Evolutionary conservation across 2,888 invertebrate species (phyloP), one percentile per base, ranked within the genome.

Genomic region (Euphydryas editha): DNA sequence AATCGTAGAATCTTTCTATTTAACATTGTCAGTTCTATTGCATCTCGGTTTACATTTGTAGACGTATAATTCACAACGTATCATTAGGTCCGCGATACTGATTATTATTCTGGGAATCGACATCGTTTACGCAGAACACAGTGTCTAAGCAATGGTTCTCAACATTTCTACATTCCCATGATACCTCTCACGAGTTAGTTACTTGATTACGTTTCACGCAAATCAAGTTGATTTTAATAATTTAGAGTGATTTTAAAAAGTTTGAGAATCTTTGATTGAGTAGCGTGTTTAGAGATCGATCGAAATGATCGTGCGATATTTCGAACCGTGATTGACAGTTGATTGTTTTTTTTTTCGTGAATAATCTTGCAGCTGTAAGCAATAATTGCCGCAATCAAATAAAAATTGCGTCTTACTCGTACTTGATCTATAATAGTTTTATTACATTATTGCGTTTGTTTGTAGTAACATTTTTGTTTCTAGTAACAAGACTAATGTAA

Each of bases 281-380:
- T 56, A 57, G 61, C 68, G 63, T 72, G 68, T 69, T 69, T 24
- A 61, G 63, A 46, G 62, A 61, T 81, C 70, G 76, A 75, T 77
- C 74, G 76, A 78, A 85, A 87, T 87, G 86, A 84, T 76, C 72
- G 85, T 82, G 82, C 82, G 80, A 86, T 85, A 85, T 85, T 79
- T 79, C 79, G 74, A 69, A 75, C 71, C 66, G 68, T 77, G 79
- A 81, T 81, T 78, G 81, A 80, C 78, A 76, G 74, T 74, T 69
- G 75, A 79, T 79, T 75, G 78, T 30, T 30, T 39, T 11, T 78
- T 79, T 81, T 79, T 77, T 74, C 65, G 47, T 37, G 61, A 59
- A 54, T 58, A 65, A 69, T 66, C 62, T 70, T 46, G 61, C 69
- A 65, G 67, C 55, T 67, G 69, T 58, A 60, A 58, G 65, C 60